Conservation (phyloP, 2,113 vertebrate genomes). For the Lagopus leucura region DNA sequence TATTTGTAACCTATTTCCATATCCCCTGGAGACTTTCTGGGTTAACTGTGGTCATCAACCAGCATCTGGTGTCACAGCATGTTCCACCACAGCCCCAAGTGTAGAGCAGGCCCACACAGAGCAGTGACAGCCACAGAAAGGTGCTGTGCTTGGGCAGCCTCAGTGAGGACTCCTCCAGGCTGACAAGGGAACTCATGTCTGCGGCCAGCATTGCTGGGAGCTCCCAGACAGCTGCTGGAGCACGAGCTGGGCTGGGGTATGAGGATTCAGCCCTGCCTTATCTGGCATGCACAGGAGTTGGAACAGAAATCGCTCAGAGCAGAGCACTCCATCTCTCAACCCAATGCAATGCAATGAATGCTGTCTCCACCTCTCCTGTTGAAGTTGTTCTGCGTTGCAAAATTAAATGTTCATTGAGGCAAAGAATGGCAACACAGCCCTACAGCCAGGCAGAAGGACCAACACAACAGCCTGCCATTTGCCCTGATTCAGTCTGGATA, state of each 20-base stretch:
- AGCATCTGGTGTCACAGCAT: fast-evolving
- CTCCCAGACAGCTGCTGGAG: background rate
- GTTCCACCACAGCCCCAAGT: fast-evolving
- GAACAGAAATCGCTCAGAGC: background rate
- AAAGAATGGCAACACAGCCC: background rate
- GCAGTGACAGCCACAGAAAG: background rate
- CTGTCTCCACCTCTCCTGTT: background rate
- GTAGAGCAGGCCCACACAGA: background rate
- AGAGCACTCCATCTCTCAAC: background rate
- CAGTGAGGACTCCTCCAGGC: background rate
- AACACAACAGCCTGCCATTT: background rate
- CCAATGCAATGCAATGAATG: background rate
- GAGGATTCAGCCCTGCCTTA: background rate
- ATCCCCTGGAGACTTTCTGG: background rate
- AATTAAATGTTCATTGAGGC: background rate
- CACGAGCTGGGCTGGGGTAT: fast-evolving
- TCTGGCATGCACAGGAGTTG: background rate
- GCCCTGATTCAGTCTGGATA: fast-evolving
- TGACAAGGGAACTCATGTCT: background rate
- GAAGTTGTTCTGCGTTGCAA: background rate
- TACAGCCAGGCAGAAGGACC: background rate
- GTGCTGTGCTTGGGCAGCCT: fast-evolving
- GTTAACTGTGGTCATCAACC: background rate
- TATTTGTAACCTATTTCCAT: background rate
- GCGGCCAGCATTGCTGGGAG: fast-evolving